Conservation (phyloP, 2,888 invertebrate species). For the Hofmannophila pseudospretella region DNA sequence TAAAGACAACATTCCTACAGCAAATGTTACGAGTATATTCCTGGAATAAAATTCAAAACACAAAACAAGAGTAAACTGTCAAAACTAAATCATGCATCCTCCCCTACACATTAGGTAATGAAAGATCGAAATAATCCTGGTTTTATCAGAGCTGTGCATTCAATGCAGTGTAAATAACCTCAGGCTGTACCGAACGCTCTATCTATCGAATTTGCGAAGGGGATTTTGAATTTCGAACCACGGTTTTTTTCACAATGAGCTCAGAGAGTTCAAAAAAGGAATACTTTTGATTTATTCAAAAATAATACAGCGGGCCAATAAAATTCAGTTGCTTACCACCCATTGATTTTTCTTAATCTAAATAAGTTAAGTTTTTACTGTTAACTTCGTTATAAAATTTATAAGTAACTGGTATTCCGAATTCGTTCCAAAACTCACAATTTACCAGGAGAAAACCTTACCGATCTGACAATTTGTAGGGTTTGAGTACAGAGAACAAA, state of each 20-base stretch:
- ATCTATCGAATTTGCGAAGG: conserved; percentile 39
- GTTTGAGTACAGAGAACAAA: too few relatives aligned
- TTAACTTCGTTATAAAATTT: too few relatives aligned
- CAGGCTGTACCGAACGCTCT: conserved; percentile 29
- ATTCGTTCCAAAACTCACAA: too few relatives aligned
- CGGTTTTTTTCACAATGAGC: conserved; percentile 19
- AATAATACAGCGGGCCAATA: too few relatives aligned
- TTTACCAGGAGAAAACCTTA: too few relatives aligned
- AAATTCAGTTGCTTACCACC: too few relatives aligned
- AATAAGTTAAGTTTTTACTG: too few relatives aligned
- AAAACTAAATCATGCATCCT: conserved; percentile 24
- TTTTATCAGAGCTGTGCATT: conserved; percentile 31
- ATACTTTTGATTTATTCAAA: background rate
- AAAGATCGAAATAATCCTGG: conserved; percentile 57
- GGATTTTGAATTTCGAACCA: conserved; percentile 51
- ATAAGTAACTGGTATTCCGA: too few relatives aligned
- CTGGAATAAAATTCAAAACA: background rate
- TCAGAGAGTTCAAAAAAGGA: background rate
- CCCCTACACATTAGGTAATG: conserved; percentile 52
- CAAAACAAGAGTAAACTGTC: conserved; percentile 18
- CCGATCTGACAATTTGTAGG: too few relatives aligned
- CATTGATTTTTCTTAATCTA: too few relatives aligned
- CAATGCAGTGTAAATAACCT: conserved; percentile 50
- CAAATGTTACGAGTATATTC: too few relatives aligned
- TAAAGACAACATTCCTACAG: too few relatives aligned